Percentiles rank a stretch among this genome's conserved stretches.
phyloP scores from a whole-genome alignment of 2,888 invertebrate species.

The Xiphydria camelus region DNA sequence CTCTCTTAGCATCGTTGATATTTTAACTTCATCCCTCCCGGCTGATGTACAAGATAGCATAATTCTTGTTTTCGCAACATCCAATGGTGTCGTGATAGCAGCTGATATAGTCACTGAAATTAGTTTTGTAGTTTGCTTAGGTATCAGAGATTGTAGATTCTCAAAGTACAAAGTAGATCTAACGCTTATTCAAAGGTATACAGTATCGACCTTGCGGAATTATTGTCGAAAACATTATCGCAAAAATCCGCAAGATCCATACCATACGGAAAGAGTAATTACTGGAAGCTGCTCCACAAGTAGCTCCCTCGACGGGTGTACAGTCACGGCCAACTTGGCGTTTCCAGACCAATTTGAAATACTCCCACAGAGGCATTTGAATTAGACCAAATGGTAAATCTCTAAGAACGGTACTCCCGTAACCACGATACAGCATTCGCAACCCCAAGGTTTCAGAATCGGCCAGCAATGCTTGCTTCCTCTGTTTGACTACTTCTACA shows the following conservation, averaged over 20 bases:
- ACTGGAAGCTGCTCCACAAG: slow-evolving; percentile 87
- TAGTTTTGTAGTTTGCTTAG: too few species aligned
- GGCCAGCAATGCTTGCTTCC: slow-evolving; percentile 73
- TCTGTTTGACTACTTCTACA: slow-evolving; percentile 93
- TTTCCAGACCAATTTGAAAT: slow-evolving; percentile 71
- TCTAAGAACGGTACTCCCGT: slow-evolving; percentile 73
- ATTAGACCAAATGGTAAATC: slow-evolving; percentile 95
- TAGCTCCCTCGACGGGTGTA: slow-evolving; percentile 73
- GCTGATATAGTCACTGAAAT: slow-evolving; percentile 83
- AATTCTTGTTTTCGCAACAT: slow-evolving; percentile 95
- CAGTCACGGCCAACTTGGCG: slow-evolving; percentile 47
- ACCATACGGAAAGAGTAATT: slow-evolving; percentile 13
- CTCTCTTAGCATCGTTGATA: slow-evolving; percentile 61
- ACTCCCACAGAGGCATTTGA: slow-evolving; percentile 96
- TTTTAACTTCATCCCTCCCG: slow-evolving; percentile 54
- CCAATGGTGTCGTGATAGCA: slow-evolving; percentile 89
- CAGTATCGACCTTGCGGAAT: too few species aligned
- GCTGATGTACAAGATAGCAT: slow-evolving; percentile 78
- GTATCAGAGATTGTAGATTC: too few species aligned
- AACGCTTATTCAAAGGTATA: too few species aligned
- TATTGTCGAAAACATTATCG: slow-evolving; percentile 8
- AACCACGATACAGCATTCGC: slow-evolving; percentile 71
- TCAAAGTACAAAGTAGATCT: too few species aligned
- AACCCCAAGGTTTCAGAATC: slow-evolving; percentile 47
- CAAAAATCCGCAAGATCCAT: not conserved